Percentiles rank a stretch among this genome's conserved stretches.
These are phyloP conservation scores for Dolichopus griseipennis DNA, from an alignment of 2,888 invertebrate species.

Conservation along the genomic window DNA sequence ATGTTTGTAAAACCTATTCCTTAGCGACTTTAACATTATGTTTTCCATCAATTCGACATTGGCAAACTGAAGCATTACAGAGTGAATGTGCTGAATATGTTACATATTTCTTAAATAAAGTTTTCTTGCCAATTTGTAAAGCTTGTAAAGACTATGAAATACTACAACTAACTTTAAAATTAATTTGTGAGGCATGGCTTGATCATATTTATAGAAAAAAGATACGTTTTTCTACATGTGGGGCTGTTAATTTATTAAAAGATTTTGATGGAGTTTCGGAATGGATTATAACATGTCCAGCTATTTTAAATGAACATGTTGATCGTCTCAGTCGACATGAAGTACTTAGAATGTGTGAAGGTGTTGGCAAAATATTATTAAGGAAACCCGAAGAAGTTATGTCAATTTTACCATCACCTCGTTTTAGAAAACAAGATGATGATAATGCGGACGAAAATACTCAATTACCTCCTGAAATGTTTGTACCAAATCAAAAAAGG, in stretches of 20 bases:
- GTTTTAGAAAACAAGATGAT: constrained; percentile 28
- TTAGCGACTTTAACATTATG: constrained; percentile 74
- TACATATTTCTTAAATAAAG: constrained; percentile 61
- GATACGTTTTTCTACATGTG: constrained; percentile 72
- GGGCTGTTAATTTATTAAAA: constrained; percentile 68
- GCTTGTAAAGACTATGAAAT: constrained; percentile 66
- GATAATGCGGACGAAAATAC: constrained; percentile 46
- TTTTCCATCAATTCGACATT: constrained; percentile 62
- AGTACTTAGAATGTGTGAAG: constrained; percentile 62
- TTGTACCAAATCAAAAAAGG: constrained; percentile 82
- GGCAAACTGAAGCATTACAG: constrained; percentile 49
- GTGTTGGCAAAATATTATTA: constrained; percentile 69
- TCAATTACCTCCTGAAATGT: constrained; percentile 82
- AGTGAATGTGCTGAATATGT: constrained; percentile 56
- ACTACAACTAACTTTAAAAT: constrained; percentile 66
- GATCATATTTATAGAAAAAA: constrained; percentile 75
- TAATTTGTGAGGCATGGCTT: constrained; percentile 81
- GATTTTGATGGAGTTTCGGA: constrained; percentile 71
- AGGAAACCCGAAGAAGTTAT: constrained; percentile 78
- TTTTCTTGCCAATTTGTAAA: constrained; percentile 65
- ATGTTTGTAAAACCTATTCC: constrained; percentile 66
- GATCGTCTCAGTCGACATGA: constrained; percentile 46
- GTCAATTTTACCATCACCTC: constrained; percentile 53
- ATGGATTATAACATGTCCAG: constrained; percentile 61
- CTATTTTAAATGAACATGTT: constrained; percentile 46